These are phyloP conservation scores for Polyodon spathula DNA, from an alignment of 2,113 vertebrate species.

Conservation along the genomic window DNA sequence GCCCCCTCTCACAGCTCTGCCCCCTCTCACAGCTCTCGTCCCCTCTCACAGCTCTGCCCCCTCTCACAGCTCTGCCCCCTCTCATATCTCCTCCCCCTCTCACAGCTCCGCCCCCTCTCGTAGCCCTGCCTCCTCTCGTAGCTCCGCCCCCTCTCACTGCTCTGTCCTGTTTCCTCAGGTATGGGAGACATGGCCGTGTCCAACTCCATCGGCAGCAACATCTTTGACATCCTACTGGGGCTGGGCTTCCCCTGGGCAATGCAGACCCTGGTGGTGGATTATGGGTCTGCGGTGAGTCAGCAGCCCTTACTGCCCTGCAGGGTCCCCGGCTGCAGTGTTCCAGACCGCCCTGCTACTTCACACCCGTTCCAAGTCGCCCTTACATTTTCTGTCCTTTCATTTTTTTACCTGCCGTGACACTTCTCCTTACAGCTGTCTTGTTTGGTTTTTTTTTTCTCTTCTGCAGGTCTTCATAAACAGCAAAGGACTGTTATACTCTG, in stretches of 20 bases:
- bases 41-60: too few species aligned
- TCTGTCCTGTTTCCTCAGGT: constrained; percentile 36
- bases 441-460: constrained; percentile 11
- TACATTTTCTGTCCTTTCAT: neutral
- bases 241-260: constrained; percentile 65
- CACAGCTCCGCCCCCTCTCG: neutral
- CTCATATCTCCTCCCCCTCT: neutral
- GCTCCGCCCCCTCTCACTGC: neutral
- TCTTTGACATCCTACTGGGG: constrained; percentile 67
- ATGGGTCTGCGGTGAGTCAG: constrained; percentile 50
- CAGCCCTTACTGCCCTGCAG: too few species aligned
- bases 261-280: constrained; percentile 57
- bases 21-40: too few species aligned
- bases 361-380: too few species aligned
- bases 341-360: too few species aligned
- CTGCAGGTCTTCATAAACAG: constrained; percentile 60
- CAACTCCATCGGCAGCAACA: constrained; percentile 69
- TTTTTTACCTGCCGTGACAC: neutral
- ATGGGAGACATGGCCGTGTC: constrained; percentile 71
- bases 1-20: neutral
- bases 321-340: too few species aligned
- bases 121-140: neutral
- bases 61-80: neutral
- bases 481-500: constrained; percentile 66
- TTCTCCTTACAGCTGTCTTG: neutral